A percentile compares a stretch with the other conserved stretches of the same genome.
phyloP scores from a whole-genome alignment of 2,113 vertebrate genomes.

The Tretioscincus oriximinensis region DNA sequence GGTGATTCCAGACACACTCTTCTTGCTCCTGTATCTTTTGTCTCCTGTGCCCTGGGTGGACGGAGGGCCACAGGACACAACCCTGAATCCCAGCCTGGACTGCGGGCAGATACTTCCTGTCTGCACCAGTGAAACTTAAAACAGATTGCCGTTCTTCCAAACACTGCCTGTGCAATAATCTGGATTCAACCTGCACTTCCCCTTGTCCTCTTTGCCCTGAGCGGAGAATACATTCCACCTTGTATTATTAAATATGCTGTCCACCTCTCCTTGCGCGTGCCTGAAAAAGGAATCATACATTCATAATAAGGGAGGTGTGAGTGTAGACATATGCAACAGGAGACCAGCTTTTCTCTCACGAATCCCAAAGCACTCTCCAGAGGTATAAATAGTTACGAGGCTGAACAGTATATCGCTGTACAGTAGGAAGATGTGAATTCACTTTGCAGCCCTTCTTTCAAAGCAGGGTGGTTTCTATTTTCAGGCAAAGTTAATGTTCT shows the following conservation, averaged over 20 bases:
- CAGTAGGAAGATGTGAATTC: background rate
- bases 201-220: constrained; percentile 16
- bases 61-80: background rate
- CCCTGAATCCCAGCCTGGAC: background rate
- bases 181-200: constrained; percentile 30
- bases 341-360: no score
- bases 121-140: background rate
- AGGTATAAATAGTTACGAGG: constrained; percentile 38
- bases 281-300: constrained; percentile 51
- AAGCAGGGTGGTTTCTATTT: background rate
- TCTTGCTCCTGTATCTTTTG: background rate
- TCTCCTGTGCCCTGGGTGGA: no score
- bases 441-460: background rate
- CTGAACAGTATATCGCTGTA: background rate
- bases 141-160: background rate
- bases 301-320: constrained; percentile 37
- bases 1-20: no score
- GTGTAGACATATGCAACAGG: background rate
- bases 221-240: constrained; percentile 36
- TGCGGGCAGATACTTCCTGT: no score
- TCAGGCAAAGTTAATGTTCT: constrained; percentile 1
- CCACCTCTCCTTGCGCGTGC: constrained; percentile 20
- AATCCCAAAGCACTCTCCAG: background rate
- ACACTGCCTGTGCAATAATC: constrained; percentile 28
- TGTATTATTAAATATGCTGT: constrained; percentile 39